Conservation (phyloP, 2,113 vertebrate genomes). For the Chiloscyllium plagiosum region DNA sequence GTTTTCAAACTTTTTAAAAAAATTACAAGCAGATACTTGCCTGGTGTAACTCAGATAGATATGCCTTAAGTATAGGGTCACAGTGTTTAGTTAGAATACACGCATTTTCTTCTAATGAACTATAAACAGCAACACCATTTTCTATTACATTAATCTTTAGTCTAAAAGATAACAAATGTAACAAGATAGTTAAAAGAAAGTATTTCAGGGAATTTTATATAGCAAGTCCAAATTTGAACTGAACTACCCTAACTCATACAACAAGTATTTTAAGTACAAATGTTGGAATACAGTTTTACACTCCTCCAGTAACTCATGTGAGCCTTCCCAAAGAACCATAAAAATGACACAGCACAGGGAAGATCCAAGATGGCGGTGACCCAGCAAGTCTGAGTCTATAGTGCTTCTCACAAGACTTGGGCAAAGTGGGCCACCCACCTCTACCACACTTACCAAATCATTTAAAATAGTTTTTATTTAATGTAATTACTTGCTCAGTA, state of each 20-base stretch:
- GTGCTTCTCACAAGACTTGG: no score
- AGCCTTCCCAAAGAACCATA: background rate
- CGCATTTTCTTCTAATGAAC: background rate
- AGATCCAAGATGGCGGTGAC: no score
- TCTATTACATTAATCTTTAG: background rate
- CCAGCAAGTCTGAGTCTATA: no score
- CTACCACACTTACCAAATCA: no score
- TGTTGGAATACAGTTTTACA: background rate
- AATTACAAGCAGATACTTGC: conserved; percentile 28
- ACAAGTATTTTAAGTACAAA: background rate
- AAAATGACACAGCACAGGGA: no score
- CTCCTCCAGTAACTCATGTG: background rate
- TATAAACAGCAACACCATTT: background rate
- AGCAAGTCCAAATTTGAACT: background rate
- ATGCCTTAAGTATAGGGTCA: background rate
- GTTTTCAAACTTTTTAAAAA: background rate
- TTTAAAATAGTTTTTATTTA: no score
- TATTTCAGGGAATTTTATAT: background rate
- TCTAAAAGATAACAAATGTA: background rate
- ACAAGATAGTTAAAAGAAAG: background rate
- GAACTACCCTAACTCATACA: background rate
- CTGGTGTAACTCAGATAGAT: background rate
- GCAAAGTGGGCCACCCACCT: no score
- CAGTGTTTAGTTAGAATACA: background rate
- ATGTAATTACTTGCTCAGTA: no score